Evolutionary conservation across 2,888 invertebrate species (phyloP).

Genomic region (Hydraecia micacea): DNA sequence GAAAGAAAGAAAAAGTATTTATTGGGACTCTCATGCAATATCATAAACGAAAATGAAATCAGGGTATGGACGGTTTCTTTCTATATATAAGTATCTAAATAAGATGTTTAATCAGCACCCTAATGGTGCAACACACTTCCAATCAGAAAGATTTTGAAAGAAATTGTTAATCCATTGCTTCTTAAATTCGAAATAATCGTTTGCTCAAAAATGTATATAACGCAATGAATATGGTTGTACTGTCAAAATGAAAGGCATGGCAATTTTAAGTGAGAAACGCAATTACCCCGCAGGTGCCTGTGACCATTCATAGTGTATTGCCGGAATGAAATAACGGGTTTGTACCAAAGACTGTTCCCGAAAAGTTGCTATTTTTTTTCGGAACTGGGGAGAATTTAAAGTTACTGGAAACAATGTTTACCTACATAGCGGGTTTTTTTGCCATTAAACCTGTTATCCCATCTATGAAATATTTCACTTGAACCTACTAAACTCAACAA

Average conservation of each 20-base stretch:
- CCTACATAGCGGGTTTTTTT: not conserved
- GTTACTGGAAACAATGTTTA: not conserved
- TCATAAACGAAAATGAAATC: not conserved
- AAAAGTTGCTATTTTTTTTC: not conserved
- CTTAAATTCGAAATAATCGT: not conserved
- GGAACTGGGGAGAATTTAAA: too few relatives aligned
- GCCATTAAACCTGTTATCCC: too few relatives aligned
- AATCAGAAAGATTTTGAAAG: not conserved
- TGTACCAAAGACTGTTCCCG: too few relatives aligned
- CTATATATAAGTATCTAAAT: not conserved
- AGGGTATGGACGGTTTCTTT: not conserved
- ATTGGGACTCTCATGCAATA: not conserved
- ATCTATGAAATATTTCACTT: conserved; percentile 19
- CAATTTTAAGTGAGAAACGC: not conserved
- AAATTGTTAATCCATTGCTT: not conserved
- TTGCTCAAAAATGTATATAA: not conserved
- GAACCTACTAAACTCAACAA: conserved; percentile 23
- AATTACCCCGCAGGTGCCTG: not conserved
- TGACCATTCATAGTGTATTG: not conserved
- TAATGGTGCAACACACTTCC: not conserved
- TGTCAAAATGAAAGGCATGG: not conserved
- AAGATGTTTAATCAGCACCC: not conserved
- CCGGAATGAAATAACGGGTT: too few relatives aligned
- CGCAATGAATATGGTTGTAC: not conserved
- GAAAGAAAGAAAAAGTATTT: not conserved